Base-by-base conservation (phyloP, 2,888 invertebrate species). In the Balanococcus diminutus region DNA sequence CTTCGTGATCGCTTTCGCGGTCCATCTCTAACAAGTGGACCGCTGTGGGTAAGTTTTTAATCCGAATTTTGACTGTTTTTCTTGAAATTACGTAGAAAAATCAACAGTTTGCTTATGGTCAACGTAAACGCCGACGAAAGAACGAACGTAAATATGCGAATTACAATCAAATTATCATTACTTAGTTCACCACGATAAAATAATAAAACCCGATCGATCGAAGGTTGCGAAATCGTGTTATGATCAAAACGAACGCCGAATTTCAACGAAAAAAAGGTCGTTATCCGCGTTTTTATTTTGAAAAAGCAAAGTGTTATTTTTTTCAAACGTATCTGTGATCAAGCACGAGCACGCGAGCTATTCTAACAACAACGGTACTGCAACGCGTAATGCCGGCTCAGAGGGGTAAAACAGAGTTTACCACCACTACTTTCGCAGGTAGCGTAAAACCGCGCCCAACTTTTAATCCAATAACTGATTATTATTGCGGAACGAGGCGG, bases 1-100 rank as follows among this genome's bases (percentile, higher is more conserved):
- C 86, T 25, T 86, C 81, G 22, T 86, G 56, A 51, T 81, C 81
- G 81, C 86, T 86, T 81, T 86, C 86, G 86, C 86, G 86, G 86
- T 86, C 86, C 86, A 86, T 86, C 81, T 81, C 86, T 32, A 56
- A 39, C 36, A 81, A 86, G 67, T 86, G 31, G 61, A 86, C 86
- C 86, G 86, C 86, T 42, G 81, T 81, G 32, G 86, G 86, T 61
- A 56, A 86, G 42, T 81, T 86, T 86, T 86, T 86, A 81, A 86
- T 86, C 86, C 86, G 86, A 86, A 86, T 86, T 86, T 86, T 86
- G 86, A 61, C 75, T 85, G 72, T 11, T 85, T 79, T 31, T 16
- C 32, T n/a, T n/a, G 36, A 16, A 75, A 25, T 28, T 22, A 22
- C 31, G 79, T 28, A 46, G 19, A 32, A 46, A 79, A 61, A 22